Percentiles rank a stretch among this genome's conserved stretches.
These are phyloP conservation scores for Junco hyemalis DNA, from an alignment of 2,113 vertebrate species.

Conservation along the genomic window DNA sequence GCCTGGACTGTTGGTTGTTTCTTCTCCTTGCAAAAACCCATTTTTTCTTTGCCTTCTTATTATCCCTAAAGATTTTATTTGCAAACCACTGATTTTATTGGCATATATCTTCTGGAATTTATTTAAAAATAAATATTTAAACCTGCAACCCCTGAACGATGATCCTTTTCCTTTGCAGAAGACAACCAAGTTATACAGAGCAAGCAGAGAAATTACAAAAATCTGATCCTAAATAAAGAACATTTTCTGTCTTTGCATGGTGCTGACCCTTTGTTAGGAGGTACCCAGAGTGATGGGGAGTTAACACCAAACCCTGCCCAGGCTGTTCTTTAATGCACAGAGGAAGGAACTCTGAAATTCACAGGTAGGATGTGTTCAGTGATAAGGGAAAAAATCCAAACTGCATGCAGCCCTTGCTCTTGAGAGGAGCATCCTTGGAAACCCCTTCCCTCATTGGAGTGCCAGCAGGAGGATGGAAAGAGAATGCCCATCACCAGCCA, in stretches of 20 bases:
- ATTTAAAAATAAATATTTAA: not conserved
- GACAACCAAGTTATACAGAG: not conserved
- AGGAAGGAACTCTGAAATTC: not conserved
- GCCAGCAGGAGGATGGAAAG: not conserved
- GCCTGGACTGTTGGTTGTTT: not conserved
- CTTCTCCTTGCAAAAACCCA: not conserved
- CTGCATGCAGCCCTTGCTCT: not conserved
- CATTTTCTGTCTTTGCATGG: not conserved
- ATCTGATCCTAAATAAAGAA: not conserved
- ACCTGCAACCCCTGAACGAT: rapidly evolving
- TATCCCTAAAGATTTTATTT: not conserved
- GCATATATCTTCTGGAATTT: not conserved
- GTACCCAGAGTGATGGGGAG: not conserved
- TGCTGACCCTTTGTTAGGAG: not conserved
- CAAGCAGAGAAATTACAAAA: not conserved
- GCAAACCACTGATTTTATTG: not conserved
- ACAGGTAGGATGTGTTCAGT: not conserved
- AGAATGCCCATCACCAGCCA: not conserved
- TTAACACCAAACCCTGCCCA: not conserved
- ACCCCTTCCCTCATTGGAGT: not conserved
- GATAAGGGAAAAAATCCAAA: not conserved
- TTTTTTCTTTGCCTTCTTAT: not conserved
- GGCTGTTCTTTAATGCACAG: not conserved
- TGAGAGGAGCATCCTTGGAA: not conserved
- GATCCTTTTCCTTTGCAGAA: not conserved